A percentile compares a stretch with the other conserved stretches of the same genome.
Conservation (phyloP, 2,797 vertebrate species). For the Setipinna tenuifilis region DNA sequence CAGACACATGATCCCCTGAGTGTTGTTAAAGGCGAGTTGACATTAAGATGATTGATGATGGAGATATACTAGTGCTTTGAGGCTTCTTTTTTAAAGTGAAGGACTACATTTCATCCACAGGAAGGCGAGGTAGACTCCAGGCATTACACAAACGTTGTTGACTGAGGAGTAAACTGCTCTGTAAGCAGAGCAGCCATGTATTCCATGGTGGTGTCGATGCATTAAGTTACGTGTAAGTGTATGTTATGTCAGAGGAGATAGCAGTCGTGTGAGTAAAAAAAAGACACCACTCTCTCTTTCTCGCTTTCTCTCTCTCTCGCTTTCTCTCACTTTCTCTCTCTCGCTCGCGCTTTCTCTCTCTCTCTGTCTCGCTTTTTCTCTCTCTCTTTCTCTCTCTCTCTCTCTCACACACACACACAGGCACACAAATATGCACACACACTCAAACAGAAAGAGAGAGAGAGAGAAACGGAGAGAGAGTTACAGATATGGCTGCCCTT, state of each 20-base stretch:
- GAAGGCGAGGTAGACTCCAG: neutral
- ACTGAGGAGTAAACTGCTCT: neutral
- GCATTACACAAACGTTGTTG: neutral
- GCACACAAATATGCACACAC: too few relatives aligned
- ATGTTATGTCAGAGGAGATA: neutral
- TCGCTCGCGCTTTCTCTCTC: too few relatives aligned
- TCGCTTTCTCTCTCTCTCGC: too few relatives aligned
- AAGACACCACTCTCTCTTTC: neutral
- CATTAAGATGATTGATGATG: neutral
- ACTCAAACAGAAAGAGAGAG: too few relatives aligned
- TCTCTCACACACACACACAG: too few relatives aligned
- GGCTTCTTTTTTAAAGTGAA: neutral
- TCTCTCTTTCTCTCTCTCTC: too few relatives aligned
- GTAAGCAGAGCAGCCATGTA: neutral
- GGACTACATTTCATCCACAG: neutral
- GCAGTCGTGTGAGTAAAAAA: neutral
- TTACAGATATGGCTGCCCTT: neutral
- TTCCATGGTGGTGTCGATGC: neutral
- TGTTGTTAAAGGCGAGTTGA: neutral
- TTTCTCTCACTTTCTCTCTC: too few relatives aligned
- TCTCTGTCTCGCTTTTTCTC: too few relatives aligned
- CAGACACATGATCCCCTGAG: neutral
- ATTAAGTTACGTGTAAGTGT: neutral
- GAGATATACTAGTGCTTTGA: neutral
- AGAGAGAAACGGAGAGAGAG: neutral